A percentile compares a stretch with the other conserved stretches of the same genome.
Conservation (phyloP, 1,140 invertebrate species). For the Drosophila leontia region DNA sequence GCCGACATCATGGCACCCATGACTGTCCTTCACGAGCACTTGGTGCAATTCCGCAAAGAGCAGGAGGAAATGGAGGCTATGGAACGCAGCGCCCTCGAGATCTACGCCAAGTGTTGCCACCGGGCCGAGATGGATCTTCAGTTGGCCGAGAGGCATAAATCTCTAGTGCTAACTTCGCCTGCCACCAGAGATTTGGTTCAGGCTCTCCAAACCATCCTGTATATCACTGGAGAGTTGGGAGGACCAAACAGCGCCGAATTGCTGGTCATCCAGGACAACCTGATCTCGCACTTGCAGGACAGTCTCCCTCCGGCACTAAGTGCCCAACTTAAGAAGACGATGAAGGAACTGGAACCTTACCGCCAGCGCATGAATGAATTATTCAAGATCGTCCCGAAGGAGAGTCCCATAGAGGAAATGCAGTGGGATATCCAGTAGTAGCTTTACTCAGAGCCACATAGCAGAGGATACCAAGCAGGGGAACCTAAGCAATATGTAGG, state of each 20-base stretch:
- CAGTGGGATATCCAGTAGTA: background rate
- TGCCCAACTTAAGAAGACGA: slow-evolving; percentile 4
- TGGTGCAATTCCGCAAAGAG: slow-evolving; percentile 18
- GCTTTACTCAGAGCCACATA: background rate
- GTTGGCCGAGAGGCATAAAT: background rate
- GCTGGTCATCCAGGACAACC: slow-evolving; percentile 23
- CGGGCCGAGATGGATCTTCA: slow-evolving; percentile 55
- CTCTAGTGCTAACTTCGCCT: slow-evolving; percentile 1
- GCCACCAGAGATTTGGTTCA: slow-evolving; percentile 29
- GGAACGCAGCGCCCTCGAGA: slow-evolving; percentile 1
- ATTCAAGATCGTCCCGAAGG: background rate
- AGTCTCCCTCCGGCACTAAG: slow-evolving; percentile 12
- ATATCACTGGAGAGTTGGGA: slow-evolving; percentile 40
- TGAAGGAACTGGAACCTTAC: slow-evolving; percentile 3
- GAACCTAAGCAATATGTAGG: background rate
- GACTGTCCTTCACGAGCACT: slow-evolving; percentile 25
- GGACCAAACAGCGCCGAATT: slow-evolving; percentile 35
- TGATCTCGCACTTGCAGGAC: slow-evolving; percentile 20
- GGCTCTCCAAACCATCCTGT: slow-evolving; percentile 50
- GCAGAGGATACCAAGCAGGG: background rate
- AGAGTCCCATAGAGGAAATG: too few relatives aligned
- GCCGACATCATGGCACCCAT: slow-evolving; percentile 40
- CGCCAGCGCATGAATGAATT: slow-evolving; percentile 9
- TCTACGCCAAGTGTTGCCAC: slow-evolving; percentile 38
- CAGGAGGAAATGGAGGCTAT: background rate